Evolutionary conservation across 2,888 invertebrate genomes (phyloP).

Genomic region (Mellilla xanthometata): DNA sequence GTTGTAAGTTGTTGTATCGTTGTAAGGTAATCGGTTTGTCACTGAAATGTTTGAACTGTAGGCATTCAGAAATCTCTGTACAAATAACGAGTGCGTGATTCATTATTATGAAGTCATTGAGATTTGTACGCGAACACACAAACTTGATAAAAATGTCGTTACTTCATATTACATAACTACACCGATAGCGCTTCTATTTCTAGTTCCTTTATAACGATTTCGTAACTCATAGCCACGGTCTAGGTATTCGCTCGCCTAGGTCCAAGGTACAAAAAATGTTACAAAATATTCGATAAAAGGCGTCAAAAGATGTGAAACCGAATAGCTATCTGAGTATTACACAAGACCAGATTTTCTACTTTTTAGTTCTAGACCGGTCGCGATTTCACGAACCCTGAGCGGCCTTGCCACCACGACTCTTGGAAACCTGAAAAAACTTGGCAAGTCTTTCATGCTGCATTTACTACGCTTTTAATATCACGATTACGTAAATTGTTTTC

Average conservation of each 20-base stretch:
- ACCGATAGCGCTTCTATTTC: constrained; percentile 15
- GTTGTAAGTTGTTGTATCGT: neutral
- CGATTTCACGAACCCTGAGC: constrained; percentile 39
- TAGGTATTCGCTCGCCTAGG: constrained; percentile 28
- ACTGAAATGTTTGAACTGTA: neutral
- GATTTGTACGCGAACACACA: constrained; percentile 1
- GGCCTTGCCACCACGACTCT: constrained; percentile 46
- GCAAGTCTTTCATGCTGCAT: constrained; percentile 18
- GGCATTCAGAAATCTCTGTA: neutral
- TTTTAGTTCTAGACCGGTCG: constrained; percentile 51
- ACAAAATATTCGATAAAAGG: constrained; percentile 36
- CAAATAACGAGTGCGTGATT: neutral
- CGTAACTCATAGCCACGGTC: constrained; percentile 10
- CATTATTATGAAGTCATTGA: constrained; percentile 2
- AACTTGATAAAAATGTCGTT: constrained; percentile 8
- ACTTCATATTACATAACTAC: constrained; percentile 10
- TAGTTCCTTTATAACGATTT: constrained; percentile 17
- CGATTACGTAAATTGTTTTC: constrained; percentile 11
- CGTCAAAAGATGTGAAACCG: constrained; percentile 45
- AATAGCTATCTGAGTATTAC: constrained; percentile 44
- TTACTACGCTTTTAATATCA: constrained; percentile 18
- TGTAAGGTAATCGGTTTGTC: no score
- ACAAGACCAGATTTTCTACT: constrained; percentile 51
- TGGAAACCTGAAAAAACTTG: constrained; percentile 20
- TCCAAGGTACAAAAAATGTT: constrained; percentile 30